Evolutionary conservation across 2,113 vertebrate genomes (phyloP).

Genomic region (Bettongia penicillata): DNA sequence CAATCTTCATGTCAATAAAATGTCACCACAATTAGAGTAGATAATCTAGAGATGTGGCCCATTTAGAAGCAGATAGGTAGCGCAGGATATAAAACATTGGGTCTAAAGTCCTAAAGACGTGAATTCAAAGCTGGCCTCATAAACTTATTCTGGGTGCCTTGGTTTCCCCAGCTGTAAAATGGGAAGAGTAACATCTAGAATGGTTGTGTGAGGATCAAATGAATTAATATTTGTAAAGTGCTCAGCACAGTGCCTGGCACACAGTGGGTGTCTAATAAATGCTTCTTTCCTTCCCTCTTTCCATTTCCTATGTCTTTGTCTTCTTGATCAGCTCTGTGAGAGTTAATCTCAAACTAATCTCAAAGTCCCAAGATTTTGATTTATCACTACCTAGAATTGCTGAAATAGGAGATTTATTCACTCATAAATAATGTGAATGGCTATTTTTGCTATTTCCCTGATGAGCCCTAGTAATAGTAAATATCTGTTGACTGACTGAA

Average conservation of each 20-base stretch:
- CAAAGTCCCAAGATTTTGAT: not conserved
- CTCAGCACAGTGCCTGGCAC: not conserved
- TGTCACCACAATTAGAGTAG: not conserved
- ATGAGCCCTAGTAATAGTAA: not conserved
- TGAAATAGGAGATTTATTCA: not conserved
- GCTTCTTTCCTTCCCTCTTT: not conserved
- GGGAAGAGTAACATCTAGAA: not conserved
- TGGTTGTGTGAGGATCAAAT: not conserved
- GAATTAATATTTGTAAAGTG: too few species aligned
- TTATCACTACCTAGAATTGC: not conserved
- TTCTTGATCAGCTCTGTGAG: not conserved
- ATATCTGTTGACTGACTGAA: not conserved
- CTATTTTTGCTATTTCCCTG: not conserved
- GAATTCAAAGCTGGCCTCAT: not conserved
- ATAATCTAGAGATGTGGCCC: not conserved
- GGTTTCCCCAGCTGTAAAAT: not conserved
- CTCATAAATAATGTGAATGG: not conserved
- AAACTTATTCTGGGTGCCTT: not conserved
- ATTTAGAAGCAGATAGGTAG: not conserved
- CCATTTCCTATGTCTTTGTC: not conserved
- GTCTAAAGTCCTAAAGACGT: not conserved
- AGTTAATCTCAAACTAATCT: not conserved
- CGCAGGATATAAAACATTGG: not conserved
- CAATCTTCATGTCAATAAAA: not conserved
- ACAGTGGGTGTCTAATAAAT: not conserved